Evolutionary conservation across 1,140 invertebrate species (phyloP).

Genomic region (Bombus soroeensis): DNA sequence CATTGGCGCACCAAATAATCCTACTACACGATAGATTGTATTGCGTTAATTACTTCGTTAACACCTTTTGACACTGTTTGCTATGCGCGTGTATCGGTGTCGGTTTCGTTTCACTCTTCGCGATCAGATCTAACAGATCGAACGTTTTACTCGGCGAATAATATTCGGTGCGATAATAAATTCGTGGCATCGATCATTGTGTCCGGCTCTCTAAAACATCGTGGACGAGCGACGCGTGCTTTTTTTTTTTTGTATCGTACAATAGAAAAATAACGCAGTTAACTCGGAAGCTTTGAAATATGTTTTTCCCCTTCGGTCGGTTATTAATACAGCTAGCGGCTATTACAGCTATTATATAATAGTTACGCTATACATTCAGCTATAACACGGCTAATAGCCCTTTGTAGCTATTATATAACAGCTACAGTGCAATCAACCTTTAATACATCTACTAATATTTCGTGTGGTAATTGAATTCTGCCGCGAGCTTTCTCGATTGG

Average conservation of each 20-base stretch:
- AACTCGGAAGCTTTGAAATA: conserved; percentile 35
- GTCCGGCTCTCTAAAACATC: conserved; percentile 17
- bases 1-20: conserved; percentile 56
- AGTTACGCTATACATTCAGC: conserved; percentile 9
- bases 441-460: conserved; percentile 41
- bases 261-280: conserved; percentile 44
- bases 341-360: conserved; percentile 52
- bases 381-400: conserved; percentile 34
- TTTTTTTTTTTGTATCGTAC: background rate
- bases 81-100: background rate
- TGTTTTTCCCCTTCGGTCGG: conserved; percentile 6
- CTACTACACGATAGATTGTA: conserved; percentile 63
- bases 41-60: conserved; percentile 72
- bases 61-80: conserved; percentile 20
- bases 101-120: background rate
- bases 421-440: conserved; percentile 41
- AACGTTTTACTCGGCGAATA: conserved; percentile 31
- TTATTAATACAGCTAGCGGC: conserved; percentile 40
- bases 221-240: background rate
- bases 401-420: conserved; percentile 42
- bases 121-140: conserved; percentile 1
- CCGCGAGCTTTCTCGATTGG: background rate
- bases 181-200: background rate
- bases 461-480: conserved; percentile 32
- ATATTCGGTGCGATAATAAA: conserved; percentile 20